Evolutionary conservation across 2,113 vertebrate species (phyloP).

Genomic region (Amia ocellicauda): DNA sequence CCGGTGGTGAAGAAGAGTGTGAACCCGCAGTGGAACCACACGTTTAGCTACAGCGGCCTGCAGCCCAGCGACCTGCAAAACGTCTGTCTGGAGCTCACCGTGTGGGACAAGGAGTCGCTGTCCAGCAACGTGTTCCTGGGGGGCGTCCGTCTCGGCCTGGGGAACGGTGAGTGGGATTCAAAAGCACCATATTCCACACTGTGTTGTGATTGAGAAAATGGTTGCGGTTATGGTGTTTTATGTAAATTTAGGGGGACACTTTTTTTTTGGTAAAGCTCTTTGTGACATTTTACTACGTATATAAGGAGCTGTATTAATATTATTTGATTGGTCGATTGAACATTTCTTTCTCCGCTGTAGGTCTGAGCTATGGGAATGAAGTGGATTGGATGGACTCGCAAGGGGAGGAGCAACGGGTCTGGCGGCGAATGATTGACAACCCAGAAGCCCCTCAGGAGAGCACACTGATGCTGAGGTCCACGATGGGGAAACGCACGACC

Average conservation of each 20-base stretch:
- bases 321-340: too few species aligned
- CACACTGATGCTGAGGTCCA: slow-evolving; percentile 86
- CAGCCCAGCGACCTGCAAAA: slow-evolving; percentile 78
- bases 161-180: slow-evolving; percentile 83
- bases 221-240: too few species aligned
- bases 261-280: too few species aligned
- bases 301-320: too few species aligned
- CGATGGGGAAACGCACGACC: slow-evolving; percentile 76
- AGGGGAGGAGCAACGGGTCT: slow-evolving; percentile 85
- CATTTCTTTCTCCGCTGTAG: too few species aligned
- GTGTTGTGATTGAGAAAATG: too few species aligned
- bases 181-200: too few species aligned
- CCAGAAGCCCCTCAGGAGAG: slow-evolving; percentile 84
- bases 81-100: slow-evolving; percentile 86
- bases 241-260: too few species aligned
- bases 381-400: slow-evolving; percentile 95
- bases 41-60: slow-evolving; percentile 85
- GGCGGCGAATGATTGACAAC: slow-evolving; percentile 89
- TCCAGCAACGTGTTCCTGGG: slow-evolving; percentile 93
- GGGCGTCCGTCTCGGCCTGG: slow-evolving; percentile 83
- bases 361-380: slow-evolving; percentile 81
- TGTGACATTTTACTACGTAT: too few species aligned
- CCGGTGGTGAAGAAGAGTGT: slow-evolving; percentile 81
- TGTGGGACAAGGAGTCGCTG: slow-evolving; percentile 96
- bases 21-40: slow-evolving; percentile 94